A percentile compares a stretch with the other conserved stretches of the same genome.
Evolutionary conservation across 2,888 invertebrate species (phyloP).

Genomic region (Agriopis marginaria): DNA sequence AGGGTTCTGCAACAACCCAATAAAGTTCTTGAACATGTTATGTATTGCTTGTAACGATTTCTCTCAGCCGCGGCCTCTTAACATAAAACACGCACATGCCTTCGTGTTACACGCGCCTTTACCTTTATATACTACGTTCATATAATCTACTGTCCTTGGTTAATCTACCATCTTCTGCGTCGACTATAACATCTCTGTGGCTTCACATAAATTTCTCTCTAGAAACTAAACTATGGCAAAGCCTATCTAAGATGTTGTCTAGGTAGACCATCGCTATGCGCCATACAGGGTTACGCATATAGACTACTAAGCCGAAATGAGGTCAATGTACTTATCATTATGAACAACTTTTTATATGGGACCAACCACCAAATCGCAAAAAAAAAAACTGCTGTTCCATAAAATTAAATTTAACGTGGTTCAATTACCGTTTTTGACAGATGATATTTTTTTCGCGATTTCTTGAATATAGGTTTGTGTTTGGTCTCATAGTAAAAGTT

Average conservation of each 20-base stretch:
- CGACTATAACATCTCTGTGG: constrained; percentile 10
- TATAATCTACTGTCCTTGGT: constrained; percentile 3
- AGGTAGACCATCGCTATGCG: constrained; percentile 5
- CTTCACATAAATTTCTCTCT: constrained; percentile 26
- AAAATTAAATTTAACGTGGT: too few species aligned
- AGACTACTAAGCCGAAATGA: too few species aligned
- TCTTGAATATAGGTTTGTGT: too few species aligned
- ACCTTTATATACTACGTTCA: constrained; percentile 8
- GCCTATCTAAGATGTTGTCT: constrained; percentile 26
- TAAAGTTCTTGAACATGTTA: constrained; percentile 40
- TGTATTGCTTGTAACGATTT: constrained; percentile 71
- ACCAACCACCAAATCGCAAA: too few species aligned
- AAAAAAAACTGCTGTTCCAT: too few species aligned
- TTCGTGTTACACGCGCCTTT: constrained; percentile 62
- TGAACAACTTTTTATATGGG: too few species aligned
- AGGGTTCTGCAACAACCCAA: constrained; percentile 38
- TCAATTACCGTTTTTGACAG: too few species aligned
- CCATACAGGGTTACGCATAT: background rate
- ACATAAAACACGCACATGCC: constrained; percentile 63
- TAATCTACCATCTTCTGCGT: constrained; percentile 12
- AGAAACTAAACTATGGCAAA: constrained; percentile 24
- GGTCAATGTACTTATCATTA: too few species aligned
- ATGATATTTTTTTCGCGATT: too few species aligned
- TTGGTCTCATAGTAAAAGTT: too few species aligned
- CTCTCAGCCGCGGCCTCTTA: constrained; percentile 75